A percentile compares a stretch with the other conserved stretches of the same genome.
These are phyloP conservation scores for Meda fulgida DNA, from an alignment of 2,797 vertebrate species.

Conservation along the genomic window DNA sequence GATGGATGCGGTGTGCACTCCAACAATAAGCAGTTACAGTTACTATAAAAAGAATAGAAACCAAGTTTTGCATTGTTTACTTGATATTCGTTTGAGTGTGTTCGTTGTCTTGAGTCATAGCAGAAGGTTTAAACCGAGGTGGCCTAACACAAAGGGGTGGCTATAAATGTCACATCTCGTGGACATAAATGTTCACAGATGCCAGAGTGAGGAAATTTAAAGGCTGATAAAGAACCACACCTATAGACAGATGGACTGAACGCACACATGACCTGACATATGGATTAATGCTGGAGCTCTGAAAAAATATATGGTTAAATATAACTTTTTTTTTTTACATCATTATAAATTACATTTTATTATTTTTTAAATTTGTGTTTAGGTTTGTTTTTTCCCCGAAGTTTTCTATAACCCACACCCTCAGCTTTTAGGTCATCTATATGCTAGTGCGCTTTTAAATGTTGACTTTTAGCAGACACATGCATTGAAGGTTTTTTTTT, in stretches of 20 bases:
- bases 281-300: background rate
- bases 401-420: background rate
- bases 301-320: background rate
- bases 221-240: conserved; percentile 30
- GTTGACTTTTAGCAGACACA: background rate
- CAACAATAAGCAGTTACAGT: conserved; percentile 15
- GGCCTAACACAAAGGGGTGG: conserved; percentile 1
- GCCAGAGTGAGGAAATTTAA: conserved; percentile 1
- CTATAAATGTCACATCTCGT: conserved; percentile 30
- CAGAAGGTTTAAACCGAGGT: conserved; percentile 11
- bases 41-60: background rate
- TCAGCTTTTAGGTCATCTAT: background rate
- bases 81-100: background rate
- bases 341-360: background rate
- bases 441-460: background rate
- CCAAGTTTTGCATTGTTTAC: background rate
- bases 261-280: background rate
- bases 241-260: conserved; percentile 24
- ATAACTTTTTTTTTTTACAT: background rate
- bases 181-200: conserved; percentile 47
- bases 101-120: background rate
- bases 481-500: background rate
- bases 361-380: background rate
- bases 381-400: fast-evolving
- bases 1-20: background rate